Evolutionary conservation across 2,113 vertebrate genomes (phyloP), one percentile per base, ranked within the genome.

Genomic region (Rafetus swinhoei): DNA sequence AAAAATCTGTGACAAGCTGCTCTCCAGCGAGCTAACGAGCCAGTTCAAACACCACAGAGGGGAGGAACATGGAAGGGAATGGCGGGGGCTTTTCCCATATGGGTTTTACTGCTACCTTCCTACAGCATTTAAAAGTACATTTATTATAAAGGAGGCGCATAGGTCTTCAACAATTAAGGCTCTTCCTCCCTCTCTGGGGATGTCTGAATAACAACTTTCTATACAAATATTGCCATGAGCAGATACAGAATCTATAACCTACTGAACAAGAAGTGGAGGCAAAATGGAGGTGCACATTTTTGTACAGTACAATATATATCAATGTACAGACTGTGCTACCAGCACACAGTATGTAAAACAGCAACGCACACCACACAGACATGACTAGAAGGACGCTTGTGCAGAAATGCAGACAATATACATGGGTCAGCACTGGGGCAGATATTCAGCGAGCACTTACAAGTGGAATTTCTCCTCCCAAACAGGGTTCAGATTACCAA

Each of bases 401-500:
- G 87, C 16, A 4, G 87, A 90, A 2, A 27, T 16, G 7, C 56
- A 82, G 74, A 81, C 15, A 24, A 79, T 1, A 24, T 3, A 7
- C 2, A 9, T 82, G 11, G 65, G 19, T 29, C 35, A 54, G 24
- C 55, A n/a, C n/a, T 53, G 55, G 32, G 65, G 79, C 3, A 93
- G 52, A 52, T 21, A 15, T 74, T 72, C 3, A 74, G 27, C 62
- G 22, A 85, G 55, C 25, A 99, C 99, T 99, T 97, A 99, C 99
- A 99, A 99, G 96, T 99, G 99, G 96, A 98, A 99, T 95, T 99
- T 99, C 95, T 99, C 99, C 90, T 99, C 99, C 99, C 99, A 99
- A 72, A 99, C 98, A 53, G 99, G 99, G 96, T 99, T 99, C 92
- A 99, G 98, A 95, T 99, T 99, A 50, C 99, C 99, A 97, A 99